Evolutionary conservation across 2,888 invertebrate genomes (phyloP), one percentile per base, ranked within the genome.

Genomic region (Gerosis bhagava): DNA sequence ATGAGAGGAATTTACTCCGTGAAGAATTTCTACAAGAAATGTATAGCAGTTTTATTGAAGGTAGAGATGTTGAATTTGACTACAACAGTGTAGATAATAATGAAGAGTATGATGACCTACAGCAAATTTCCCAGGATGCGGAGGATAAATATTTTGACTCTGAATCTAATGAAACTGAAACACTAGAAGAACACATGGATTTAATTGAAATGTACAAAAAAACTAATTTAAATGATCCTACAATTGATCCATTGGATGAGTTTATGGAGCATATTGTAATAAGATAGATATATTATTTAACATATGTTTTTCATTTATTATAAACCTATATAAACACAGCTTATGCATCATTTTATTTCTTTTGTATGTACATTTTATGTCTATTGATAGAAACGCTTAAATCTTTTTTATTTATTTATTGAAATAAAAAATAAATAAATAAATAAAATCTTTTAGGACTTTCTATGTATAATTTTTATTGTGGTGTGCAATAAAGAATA

Each of bases 141-240:
- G 96, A 98, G 77, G 97, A 98, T 61, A 94, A 93, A 67, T 98
- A 98, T 75, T 98, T 98, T 84, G 96, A 97, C 74, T 93, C 94
- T 3, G 96, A 96, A 73, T 91, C 92, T 16, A 93, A 94, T 55
- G 92, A 93, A 55, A 84, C 84, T 28, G 87, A 73, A 41, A 83
- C 77, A 56, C 62, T 73, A 25, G 80, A 81, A 50, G 76, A 78
- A 47, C 83, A 88, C 47, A 81, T 82, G 80, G 63, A 78, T 56
- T 73, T 86, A 46, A 67, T 79, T 13, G 63, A 79, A 49, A 77
- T 77, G 53, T 81, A 81, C 68, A 73, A 76, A 29, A 72, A 54
- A 49, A 75, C 69, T 50, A 63, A 59, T 16, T 57, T 65, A 5
- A 60, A 45, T 44, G 63, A 63, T 34, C 65, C 54, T 8, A 70